A percentile compares a stretch with the other conserved stretches of the same genome.
Evolutionary conservation across 2,113 vertebrate genomes (phyloP).

Genomic region (Hippoglossus stenolepis): DNA sequence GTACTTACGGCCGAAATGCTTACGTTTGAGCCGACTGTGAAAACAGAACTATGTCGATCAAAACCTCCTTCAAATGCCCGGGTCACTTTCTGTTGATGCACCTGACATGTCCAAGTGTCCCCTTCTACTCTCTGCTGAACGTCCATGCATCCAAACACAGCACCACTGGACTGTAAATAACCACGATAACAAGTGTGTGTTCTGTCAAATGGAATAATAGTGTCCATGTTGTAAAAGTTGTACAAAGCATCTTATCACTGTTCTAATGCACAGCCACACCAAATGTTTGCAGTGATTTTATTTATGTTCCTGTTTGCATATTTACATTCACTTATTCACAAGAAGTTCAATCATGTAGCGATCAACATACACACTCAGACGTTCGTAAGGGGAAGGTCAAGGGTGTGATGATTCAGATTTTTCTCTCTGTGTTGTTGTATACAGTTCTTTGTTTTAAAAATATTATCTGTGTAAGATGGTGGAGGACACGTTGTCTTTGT

Average conservation of each 20-base stretch:
- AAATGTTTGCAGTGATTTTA: conserved; percentile 10
- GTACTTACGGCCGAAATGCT: conserved; percentile 81
- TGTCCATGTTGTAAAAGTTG: conserved; percentile 28
- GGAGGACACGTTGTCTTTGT: background rate
- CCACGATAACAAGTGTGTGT: background rate
- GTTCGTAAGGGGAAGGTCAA: conserved; percentile 42
- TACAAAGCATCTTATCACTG: conserved; percentile 26
- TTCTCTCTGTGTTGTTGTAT: conserved; percentile 51
- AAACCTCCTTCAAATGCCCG: background rate
- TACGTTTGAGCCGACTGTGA: conserved; percentile 75
- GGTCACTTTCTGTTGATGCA: too few relatives aligned
- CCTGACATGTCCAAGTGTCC: too few relatives aligned
- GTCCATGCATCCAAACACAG: background rate
- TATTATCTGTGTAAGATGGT: background rate
- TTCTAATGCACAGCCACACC: background rate
- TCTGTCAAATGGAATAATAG: conserved; percentile 4
- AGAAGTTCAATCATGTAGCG: conserved; percentile 27
- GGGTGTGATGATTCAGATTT: conserved; percentile 24
- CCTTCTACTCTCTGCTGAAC: background rate
- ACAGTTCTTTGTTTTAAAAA: conserved; percentile 66
- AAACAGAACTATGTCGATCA: background rate
- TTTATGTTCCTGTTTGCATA: conserved; percentile 37
- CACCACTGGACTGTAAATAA: conserved; percentile 23
- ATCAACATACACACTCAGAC: conserved; percentile 15
- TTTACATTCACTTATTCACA: conserved; percentile 9